Conservation (phyloP, 2,888 invertebrate genomes). For the Anticlea derivata region DNA sequence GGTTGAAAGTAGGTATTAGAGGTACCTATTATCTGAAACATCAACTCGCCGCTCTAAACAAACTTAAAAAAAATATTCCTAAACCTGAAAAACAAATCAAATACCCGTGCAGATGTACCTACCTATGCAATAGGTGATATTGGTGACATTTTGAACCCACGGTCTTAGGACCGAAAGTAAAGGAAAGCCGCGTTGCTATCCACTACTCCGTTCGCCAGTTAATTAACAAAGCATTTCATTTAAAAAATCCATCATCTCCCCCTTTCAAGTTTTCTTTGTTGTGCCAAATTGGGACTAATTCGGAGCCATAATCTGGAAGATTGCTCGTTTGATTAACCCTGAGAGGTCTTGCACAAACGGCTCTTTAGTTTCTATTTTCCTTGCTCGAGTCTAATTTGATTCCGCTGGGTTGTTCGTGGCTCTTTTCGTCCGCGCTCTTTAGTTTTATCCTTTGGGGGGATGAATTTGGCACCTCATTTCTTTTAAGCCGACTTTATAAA, state of each 20-base stretch:
- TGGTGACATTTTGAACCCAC: no score
- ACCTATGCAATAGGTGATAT: no score
- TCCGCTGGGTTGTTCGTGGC: conserved; percentile 10
- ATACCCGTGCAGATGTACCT: no score
- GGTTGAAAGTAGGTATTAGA: no score
- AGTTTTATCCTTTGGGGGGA: neutral
- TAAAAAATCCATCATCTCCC: conserved; percentile 39
- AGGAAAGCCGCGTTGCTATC: no score
- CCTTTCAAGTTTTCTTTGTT: conserved; percentile 55
- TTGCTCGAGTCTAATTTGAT: conserved; percentile 28
- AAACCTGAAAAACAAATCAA: no score
- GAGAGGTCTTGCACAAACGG: conserved; percentile 40
- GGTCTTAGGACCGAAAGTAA: no score
- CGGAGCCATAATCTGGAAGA: conserved; percentile 54
- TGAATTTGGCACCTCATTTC: conserved; percentile 10
- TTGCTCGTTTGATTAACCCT: conserved; percentile 59
- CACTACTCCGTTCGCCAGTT: conserved; percentile 16
- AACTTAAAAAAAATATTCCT: no score
- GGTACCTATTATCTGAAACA: no score
- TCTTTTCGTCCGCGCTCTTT: conserved; percentile 1
- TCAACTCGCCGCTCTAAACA: no score
- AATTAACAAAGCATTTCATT: conserved; percentile 46
- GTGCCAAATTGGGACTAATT: conserved; percentile 59
- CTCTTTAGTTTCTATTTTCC: conserved; percentile 31
- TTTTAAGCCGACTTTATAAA: neutral